phyloP scores from a whole-genome alignment of 2,113 vertebrate species.

The Leptobrachium leishanense region DNA sequence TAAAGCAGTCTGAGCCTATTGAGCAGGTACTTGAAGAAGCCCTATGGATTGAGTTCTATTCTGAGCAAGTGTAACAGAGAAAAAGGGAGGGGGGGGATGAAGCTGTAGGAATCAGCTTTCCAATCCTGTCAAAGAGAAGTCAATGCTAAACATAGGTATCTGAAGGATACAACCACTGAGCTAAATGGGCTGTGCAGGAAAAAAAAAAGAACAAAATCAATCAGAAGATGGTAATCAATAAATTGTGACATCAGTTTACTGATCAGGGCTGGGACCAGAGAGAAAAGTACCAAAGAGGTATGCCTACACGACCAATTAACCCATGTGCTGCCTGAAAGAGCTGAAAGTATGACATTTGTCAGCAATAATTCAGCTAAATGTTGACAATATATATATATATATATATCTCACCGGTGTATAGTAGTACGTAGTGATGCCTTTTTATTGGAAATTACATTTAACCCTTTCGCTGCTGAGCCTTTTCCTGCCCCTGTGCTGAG shows the following conservation, averaged over 20 bases:
- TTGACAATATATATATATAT: too few species aligned
- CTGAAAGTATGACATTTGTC: too few species aligned
- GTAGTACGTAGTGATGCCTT: too few species aligned
- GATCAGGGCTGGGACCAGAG: background rate
- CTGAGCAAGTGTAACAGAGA: constrained; percentile 48
- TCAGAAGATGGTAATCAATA: constrained; percentile 12
- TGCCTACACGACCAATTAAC: background rate
- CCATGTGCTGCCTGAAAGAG: background rate
- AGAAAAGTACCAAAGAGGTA: background rate
- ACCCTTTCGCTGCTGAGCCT: too few species aligned
- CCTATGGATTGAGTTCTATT: constrained; percentile 65
- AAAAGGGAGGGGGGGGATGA: constrained; percentile 7
- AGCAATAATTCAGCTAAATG: too few species aligned
- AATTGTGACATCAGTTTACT: constrained; percentile 5
- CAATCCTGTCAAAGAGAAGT: constrained; percentile 48
- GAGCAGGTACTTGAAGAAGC: constrained; percentile 69
- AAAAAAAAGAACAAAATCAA: constrained; percentile 14
- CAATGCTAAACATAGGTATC: constrained; percentile 46
- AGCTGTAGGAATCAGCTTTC: constrained; percentile 31
- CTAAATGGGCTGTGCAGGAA: constrained; percentile 13
- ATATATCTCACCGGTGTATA: too few species aligned
- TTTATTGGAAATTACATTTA: too few species aligned
- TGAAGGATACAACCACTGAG: constrained; percentile 23
- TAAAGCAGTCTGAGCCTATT: constrained; percentile 74
- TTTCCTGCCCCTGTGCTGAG: too few species aligned